Conservation (phyloP, 2,797 vertebrate genomes). For the Distichodus sexfasciatus region DNA sequence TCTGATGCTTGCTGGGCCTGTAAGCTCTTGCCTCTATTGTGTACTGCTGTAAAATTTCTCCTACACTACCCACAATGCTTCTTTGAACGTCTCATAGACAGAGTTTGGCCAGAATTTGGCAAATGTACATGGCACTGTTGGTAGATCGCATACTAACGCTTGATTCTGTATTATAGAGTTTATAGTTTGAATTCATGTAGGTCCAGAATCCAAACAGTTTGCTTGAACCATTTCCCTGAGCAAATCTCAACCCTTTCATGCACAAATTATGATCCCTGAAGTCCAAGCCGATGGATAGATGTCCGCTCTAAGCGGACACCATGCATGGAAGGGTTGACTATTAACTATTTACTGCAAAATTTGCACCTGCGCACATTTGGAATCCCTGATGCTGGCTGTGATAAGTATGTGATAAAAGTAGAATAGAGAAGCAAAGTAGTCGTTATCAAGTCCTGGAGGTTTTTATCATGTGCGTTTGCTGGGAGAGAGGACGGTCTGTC, state of each 20-base stretch:
- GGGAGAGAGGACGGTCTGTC: not conserved
- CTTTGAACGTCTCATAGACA: not conserved
- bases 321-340: too few species aligned
- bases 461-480: not conserved
- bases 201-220: not conserved
- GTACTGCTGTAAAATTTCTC: not conserved
- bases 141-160: not conserved
- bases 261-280: too few species aligned
- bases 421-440: not conserved
- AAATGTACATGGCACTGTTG: not conserved
- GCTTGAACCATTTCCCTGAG: not conserved
- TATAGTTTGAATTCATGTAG: not conserved
- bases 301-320: too few species aligned
- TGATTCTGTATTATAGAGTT: not conserved
- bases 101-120: slow-evolving; percentile 2
- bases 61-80: not conserved
- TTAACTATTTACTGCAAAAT: not conserved
- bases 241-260: too few species aligned
- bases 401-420: not conserved
- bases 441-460: not conserved
- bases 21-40: not conserved
- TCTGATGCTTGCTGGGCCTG: slow-evolving; percentile 5
- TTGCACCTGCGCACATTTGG: not conserved
- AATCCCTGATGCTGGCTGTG: not conserved
- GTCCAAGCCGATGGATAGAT: too few species aligned